A percentile compares a stretch with the other conserved stretches of the same genome.
Evolutionary conservation across 2,113 vertebrate species (phyloP).

Genomic region (Ciconia maguari): DNA sequence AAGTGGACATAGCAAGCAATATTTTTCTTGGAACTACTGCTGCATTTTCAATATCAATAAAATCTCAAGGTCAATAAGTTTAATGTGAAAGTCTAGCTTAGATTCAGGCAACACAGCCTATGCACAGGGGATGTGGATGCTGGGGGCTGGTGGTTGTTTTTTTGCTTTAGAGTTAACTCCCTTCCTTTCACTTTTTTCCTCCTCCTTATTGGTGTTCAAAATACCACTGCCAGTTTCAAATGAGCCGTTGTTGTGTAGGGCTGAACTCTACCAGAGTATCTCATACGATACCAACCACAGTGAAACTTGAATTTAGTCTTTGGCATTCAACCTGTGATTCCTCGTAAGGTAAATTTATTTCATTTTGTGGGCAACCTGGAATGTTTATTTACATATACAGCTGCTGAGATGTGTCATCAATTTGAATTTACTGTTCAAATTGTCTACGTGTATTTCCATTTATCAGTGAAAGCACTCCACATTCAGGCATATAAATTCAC

Average conservation of each 20-base stretch:
- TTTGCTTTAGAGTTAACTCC: neutral
- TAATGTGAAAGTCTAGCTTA: neutral
- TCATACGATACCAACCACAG: neutral
- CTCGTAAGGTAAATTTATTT: neutral
- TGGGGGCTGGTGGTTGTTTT: neutral
- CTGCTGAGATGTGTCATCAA: neutral
- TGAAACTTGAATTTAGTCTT: neutral
- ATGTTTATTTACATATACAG: neutral
- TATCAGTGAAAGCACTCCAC: neutral
- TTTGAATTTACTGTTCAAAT: neutral
- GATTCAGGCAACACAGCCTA: neutral
- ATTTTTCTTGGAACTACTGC: neutral
- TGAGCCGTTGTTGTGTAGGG: accelerated
- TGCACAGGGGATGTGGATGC: neutral
- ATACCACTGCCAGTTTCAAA: neutral
- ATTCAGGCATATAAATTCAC: neutral
- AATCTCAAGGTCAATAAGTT: neutral
- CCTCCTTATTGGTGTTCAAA: neutral
- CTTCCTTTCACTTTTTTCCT: neutral
- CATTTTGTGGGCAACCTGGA: neutral
- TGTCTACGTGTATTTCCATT: neutral
- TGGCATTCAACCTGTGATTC: neutral
- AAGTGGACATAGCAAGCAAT: neutral
- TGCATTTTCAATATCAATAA: neutral
- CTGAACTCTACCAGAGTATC: neutral